Conservation (phyloP, 2,888 invertebrate species). For the Spodoptera picta region DNA sequence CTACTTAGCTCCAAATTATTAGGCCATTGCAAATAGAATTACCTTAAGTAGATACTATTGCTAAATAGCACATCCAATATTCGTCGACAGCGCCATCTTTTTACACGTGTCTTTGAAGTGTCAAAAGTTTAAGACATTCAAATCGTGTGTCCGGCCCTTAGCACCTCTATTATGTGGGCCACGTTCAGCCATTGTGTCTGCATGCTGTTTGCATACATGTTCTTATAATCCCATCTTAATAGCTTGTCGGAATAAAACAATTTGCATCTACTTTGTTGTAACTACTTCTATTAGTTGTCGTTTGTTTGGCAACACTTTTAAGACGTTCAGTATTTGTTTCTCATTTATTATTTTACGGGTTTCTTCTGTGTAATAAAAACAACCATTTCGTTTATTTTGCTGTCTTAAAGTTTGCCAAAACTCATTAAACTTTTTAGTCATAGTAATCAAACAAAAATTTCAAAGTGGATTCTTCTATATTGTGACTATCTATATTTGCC, state of each 20-base stretch:
- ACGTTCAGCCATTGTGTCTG: conserved; percentile 45
- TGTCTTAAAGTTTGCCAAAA: too few relatives aligned
- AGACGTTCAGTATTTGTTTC: background rate
- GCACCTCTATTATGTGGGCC: conserved; percentile 39
- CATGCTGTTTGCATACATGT: conserved; percentile 40
- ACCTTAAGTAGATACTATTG: too few relatives aligned
- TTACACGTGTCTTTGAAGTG: background rate
- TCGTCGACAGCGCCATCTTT: background rate
- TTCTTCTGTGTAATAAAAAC: too few relatives aligned
- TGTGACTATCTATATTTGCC: too few relatives aligned
- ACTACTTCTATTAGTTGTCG: conserved; percentile 9
- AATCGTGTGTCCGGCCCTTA: conserved; percentile 36
- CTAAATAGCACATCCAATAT: too few relatives aligned
- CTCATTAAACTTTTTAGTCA: too few relatives aligned
- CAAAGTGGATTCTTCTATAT: too few relatives aligned
- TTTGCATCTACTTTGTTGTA: conserved; percentile 35
- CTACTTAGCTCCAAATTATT: background rate
- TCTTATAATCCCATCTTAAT: conserved; percentile 51
- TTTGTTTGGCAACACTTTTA: background rate
- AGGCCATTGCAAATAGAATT: too few relatives aligned
- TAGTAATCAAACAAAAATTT: too few relatives aligned
- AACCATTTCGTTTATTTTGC: too few relatives aligned
- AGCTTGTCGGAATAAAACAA: conserved; percentile 41
- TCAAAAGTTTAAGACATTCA: conserved; percentile 20
- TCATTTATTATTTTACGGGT: background rate